Percentiles rank a stretch among this genome's conserved stretches.
phyloP scores from a whole-genome alignment of 2,888 invertebrate genomes.

The Sphinx pinastri region DNA sequence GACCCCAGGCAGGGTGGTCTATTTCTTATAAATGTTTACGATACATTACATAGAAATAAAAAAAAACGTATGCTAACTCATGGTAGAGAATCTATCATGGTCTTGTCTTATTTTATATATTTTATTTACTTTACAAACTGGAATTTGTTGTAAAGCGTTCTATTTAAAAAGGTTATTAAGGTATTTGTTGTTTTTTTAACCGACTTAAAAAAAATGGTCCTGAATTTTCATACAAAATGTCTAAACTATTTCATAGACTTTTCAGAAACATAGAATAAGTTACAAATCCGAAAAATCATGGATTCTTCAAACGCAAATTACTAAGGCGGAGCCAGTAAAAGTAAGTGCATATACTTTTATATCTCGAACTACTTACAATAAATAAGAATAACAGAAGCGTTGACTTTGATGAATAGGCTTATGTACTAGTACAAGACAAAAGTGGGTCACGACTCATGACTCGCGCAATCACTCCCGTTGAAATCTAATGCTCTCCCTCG shows the following conservation, averaged over 20 bases:
- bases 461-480: slow-evolving; percentile 16
- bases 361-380: neutral
- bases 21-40: neutral
- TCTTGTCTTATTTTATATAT: too few relatives aligned
- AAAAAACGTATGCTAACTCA: neutral
- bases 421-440: neutral
- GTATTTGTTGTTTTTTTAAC: too few relatives aligned
- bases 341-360: neutral
- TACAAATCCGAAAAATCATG: too few relatives aligned
- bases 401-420: neutral
- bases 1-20: slow-evolving; percentile 8
- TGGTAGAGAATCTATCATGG: neutral
- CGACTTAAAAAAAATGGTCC: too few relatives aligned
- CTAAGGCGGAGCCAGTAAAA: too few relatives aligned
- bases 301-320: too few relatives aligned
- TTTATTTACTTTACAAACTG: neutral
- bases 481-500: slow-evolving; percentile 22
- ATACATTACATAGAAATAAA: slow-evolving; percentile 4
- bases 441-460: slow-evolving; percentile 3
- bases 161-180: too few relatives aligned
- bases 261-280: too few relatives aligned
- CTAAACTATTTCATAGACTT: too few relatives aligned
- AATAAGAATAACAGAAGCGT: neutral
- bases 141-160: neutral
- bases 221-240: too few relatives aligned